Evolutionary conservation across 2,797 vertebrate genomes (phyloP), one percentile per base, ranked within the genome.

Genomic region (Microctenopoma lineatum): DNA sequence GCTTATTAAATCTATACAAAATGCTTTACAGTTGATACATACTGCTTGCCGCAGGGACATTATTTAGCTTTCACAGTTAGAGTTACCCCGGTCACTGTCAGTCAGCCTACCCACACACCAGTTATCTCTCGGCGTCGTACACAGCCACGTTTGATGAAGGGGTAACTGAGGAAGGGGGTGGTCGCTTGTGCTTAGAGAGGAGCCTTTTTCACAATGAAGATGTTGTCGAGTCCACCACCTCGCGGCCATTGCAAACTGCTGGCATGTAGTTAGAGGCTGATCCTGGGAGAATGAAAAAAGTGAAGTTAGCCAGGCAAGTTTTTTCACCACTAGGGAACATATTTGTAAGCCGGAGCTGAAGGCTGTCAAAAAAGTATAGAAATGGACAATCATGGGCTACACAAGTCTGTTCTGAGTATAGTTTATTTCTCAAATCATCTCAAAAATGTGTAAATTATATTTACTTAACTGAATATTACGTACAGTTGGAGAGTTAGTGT

Each of bases 181-280:
- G 72, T 55, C 59, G 56, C 58, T 70, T 77, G 77, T 78, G 84
- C 72, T 82, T 62, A 41, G 21, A 80, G 66, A 59, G 53, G 34
- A 26, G 11, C 5, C 3, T 59, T 64, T 63, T 75, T 98, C 94
- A 98, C 91, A 99, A 94, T 44, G 98, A 99, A 0, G 98, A 99
- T 0, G 97, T 99, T 0, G 97, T 98, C 1, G 98, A 98, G 86
- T 99, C 98, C 77, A 98, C 96, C 75, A 98, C 97, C 85, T 99
- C 97, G 0, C 96, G 96, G 13, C 98, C 97, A 0, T 99, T 99
- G 75, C 98, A 99, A 41, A 99, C 97, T 0, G 97, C 95, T 45
- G 97, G 97, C 77, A 99, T 96, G 0, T 95, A 94, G 72, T 96
- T 97, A 5, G 96, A 95, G 62, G 96, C 94, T 0, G 96, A 95